A percentile compares a stretch with the other conserved stretches of the same genome.
Conservation (phyloP, 2,797 vertebrate genomes). For the Spinus olivaceus region DNA sequence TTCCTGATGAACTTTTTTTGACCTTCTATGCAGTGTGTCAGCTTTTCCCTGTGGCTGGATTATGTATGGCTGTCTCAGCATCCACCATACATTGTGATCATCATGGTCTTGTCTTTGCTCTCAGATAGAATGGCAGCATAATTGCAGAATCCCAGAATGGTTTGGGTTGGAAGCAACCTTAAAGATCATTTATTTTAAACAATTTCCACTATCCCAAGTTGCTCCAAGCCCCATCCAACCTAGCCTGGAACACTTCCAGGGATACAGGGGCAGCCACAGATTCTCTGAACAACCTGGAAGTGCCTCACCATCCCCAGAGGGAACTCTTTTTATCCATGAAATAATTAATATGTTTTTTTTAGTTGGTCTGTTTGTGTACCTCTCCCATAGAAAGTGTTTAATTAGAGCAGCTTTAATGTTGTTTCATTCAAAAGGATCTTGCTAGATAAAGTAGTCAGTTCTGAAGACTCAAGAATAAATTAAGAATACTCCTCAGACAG, state of each 20-base stretch:
- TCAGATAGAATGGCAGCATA: neutral
- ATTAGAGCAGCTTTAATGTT: neutral
- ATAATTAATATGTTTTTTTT: neutral
- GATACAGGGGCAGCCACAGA: neutral
- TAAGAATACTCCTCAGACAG: neutral
- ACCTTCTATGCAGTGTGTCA: neutral
- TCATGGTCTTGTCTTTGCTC: neutral
- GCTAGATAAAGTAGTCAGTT: neutral
- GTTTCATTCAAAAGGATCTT: neutral
- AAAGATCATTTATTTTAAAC: neutral
- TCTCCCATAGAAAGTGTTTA: neutral
- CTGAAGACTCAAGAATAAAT: neutral
- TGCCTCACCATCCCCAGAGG: neutral
- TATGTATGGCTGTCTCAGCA: neutral
- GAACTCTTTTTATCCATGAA: neutral
- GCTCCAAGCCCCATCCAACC: fast-evolving
- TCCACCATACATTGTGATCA: neutral
- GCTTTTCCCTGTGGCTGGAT: neutral
- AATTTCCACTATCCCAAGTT: neutral
- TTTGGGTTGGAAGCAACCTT: neutral
- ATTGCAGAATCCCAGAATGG: neutral
- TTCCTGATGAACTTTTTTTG: neutral
- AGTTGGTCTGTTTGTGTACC: neutral
- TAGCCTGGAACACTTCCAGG: neutral
- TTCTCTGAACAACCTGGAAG: neutral